Evolutionary conservation across 2,797 vertebrate species (phyloP).

Genomic region (Gambusia yucatana): DNA sequence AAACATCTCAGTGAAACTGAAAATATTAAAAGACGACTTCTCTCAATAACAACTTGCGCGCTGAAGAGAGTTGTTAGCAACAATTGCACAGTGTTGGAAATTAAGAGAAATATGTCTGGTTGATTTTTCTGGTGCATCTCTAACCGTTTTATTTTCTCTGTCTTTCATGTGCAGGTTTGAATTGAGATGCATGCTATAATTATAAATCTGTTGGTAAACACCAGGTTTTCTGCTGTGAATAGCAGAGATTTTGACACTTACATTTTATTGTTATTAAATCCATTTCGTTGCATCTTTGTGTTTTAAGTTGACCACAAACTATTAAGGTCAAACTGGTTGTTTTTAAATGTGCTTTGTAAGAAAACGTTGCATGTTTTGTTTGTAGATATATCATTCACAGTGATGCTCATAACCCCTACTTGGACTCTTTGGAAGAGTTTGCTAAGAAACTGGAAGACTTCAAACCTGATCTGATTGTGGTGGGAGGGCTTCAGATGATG

Average conservation of each 20-base stretch:
- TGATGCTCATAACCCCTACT: conserved; percentile 86
- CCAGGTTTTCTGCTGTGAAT: background rate
- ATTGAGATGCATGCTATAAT: background rate
- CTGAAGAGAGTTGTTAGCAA: background rate
- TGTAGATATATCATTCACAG: conserved; percentile 87
- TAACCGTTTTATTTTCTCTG: background rate
- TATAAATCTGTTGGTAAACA: background rate
- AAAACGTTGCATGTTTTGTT: background rate
- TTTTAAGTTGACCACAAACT: background rate
- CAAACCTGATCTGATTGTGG: conserved; percentile 82
- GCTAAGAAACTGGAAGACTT: conserved; percentile 76
- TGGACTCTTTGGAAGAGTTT: conserved; percentile 85
- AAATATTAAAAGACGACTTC: background rate
- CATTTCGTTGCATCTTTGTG: background rate
- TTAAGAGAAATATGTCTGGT: background rate
- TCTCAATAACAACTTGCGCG: background rate
- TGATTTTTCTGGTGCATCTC: background rate
- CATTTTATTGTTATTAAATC: background rate
- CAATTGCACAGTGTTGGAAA: background rate
- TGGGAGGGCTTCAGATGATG: conserved; percentile 89
- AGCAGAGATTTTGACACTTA: background rate
- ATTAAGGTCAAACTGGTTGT: background rate
- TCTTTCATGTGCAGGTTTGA: background rate
- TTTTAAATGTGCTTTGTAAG: background rate
- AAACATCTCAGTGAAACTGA: background rate